These are phyloP conservation scores for Arrhamphus sclerolepis DNA, from an alignment of 2,797 vertebrate species.

Conservation along the genomic window DNA sequence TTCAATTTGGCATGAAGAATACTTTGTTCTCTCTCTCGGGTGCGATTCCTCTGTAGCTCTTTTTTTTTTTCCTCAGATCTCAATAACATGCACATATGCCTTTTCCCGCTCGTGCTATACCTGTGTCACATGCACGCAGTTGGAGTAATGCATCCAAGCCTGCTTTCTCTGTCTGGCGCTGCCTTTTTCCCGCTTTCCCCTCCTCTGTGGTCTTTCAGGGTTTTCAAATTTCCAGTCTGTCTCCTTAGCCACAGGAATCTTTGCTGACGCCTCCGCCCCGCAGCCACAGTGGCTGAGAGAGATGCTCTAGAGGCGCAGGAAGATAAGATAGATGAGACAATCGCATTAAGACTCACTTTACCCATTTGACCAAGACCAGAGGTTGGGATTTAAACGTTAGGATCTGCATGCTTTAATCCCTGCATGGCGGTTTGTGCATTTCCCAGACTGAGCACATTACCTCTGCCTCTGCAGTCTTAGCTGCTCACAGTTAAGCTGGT, in stretches of 20 bases:
- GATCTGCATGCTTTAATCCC: constrained; percentile 40
- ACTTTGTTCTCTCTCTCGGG: constrained; percentile 20
- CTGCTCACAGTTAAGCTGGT: constrained; percentile 20
- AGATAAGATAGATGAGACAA: constrained; percentile 66
- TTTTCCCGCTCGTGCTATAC: constrained; percentile 1
- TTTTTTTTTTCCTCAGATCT: constrained; percentile 11
- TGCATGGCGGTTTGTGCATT: constrained; percentile 29
- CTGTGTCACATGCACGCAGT: constrained; percentile 26
- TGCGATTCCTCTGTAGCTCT: constrained; percentile 17
- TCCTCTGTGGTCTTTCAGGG: constrained; percentile 14
- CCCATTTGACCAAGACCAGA: constrained; percentile 49
- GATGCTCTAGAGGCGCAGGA: constrained; percentile 47
- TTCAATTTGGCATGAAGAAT: constrained; percentile 14
- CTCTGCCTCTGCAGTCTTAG: constrained; percentile 22
- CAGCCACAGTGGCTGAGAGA: constrained; percentile 42
- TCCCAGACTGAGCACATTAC: constrained; percentile 25
- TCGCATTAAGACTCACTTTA: constrained; percentile 65
- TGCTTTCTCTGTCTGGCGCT: neutral
- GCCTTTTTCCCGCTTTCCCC: neutral
- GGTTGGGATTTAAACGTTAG: constrained; percentile 64
- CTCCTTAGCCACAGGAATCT: constrained; percentile 44
- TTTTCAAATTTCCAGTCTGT: constrained; percentile 30
- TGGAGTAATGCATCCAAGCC: constrained; percentile 14
- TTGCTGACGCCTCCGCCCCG: constrained; percentile 47
- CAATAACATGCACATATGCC: constrained; percentile 15